A percentile compares a stretch with the other conserved stretches of the same genome.
These are phyloP conservation scores for Cantharis rufa DNA, from an alignment of 2,888 invertebrate genomes.

Conservation along the genomic window DNA sequence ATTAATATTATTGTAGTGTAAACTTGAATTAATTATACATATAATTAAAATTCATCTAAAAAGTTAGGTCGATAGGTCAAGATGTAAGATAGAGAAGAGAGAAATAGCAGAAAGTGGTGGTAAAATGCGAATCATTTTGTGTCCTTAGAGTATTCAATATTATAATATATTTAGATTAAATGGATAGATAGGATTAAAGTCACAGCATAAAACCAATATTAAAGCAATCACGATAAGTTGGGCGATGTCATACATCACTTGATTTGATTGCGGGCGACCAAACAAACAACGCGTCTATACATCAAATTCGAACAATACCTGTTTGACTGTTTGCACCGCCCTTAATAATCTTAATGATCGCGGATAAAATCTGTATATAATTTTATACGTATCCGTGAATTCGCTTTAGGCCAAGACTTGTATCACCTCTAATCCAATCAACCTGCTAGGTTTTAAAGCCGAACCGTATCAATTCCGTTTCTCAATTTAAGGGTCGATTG, in stretches of 20 bases:
- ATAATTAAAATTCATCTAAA: not conserved
- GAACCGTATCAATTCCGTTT: constrained; percentile 32
- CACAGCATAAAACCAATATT: constrained; percentile 38
- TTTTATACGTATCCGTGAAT: constrained; percentile 55
- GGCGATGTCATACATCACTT: constrained; percentile 34
- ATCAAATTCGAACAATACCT: constrained; percentile 53
- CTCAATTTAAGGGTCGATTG: constrained; percentile 32
- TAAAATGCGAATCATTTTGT: constrained; percentile 15
- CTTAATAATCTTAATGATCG: constrained; percentile 58
- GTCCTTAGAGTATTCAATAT: constrained; percentile 25
- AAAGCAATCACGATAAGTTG: constrained; percentile 40
- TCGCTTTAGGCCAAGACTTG: constrained; percentile 51
- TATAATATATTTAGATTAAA: constrained; percentile 33
- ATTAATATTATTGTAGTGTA: not conserved
- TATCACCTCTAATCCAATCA: constrained; percentile 47
- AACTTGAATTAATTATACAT: not conserved
- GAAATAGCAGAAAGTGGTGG: not conserved
- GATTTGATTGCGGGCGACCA: constrained; percentile 46
- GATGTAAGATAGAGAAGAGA: not conserved
- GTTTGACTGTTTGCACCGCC: constrained; percentile 53
- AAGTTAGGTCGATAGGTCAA: not conserved
- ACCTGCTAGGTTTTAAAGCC: constrained; percentile 36
- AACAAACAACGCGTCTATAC: constrained; percentile 52
- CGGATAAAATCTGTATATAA: constrained; percentile 57
- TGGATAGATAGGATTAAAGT: constrained; percentile 34